Conservation (phyloP, 2,797 vertebrate species). For the Sebastes itinus region DNA sequence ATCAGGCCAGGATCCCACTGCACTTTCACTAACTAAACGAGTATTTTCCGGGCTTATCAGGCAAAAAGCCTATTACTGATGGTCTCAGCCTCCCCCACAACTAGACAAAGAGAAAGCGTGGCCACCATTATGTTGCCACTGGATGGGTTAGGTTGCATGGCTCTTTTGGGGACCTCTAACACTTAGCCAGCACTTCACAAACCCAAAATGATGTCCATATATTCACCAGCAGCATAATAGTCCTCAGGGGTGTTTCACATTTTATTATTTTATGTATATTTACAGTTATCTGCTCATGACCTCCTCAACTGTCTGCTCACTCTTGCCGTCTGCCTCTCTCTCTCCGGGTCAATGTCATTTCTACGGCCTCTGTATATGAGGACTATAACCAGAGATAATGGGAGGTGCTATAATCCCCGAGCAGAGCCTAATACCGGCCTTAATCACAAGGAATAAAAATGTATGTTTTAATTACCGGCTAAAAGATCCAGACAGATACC, state of each 20-base stretch:
- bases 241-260: conserved; percentile 48
- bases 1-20: conserved; percentile 92
- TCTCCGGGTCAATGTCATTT: conserved; percentile 70
- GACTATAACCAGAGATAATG: conserved; percentile 80
- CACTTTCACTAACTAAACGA: conserved; percentile 94
- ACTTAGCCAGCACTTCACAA: conserved; percentile 50
- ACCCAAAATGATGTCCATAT: conserved; percentile 47
- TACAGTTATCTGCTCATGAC: conserved; percentile 55
- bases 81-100: conserved; percentile 77
- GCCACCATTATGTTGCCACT: conserved; percentile 62
- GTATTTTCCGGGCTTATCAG: conserved; percentile 95
- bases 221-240: conserved; percentile 36
- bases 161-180: conserved; percentile 61
- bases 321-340: conserved; percentile 20
- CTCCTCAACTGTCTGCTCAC: conserved; percentile 57
- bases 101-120: conserved; percentile 67
- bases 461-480: conserved; percentile 83
- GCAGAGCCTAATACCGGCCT: conserved; percentile 75
- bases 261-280: conserved; percentile 53
- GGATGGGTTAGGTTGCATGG: conserved; percentile 49
- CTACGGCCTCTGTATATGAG: conserved; percentile 68
- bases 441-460: conserved; percentile 76
- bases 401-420: conserved; percentile 78
- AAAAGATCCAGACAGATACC: conserved; percentile 74
- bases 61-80: conserved; percentile 88